Percentiles rank a stretch among this genome's conserved stretches.
Evolutionary conservation across 2,797 vertebrate species (phyloP).

Genomic region (Poecilia velifera): DNA sequence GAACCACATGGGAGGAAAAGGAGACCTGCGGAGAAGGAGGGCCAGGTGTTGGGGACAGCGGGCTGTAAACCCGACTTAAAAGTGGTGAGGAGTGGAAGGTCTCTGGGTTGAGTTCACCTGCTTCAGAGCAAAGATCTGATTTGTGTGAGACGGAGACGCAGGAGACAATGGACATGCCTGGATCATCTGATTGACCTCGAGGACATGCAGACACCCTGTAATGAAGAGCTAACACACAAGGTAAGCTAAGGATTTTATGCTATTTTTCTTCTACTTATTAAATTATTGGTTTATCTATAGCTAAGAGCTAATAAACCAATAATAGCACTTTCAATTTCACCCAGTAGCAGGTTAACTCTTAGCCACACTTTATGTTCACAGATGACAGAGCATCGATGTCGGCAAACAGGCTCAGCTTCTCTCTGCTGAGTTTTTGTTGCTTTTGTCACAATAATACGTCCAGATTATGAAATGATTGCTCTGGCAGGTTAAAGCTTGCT

Average conservation of each 20-base stretch:
- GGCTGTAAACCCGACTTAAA: not conserved
- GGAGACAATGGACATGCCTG: conserved; percentile 59
- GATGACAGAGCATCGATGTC: not conserved
- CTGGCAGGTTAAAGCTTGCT: not conserved
- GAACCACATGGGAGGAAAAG: conserved; percentile 2
- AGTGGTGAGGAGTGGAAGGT: conserved; percentile 5
- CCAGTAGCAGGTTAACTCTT: not conserved
- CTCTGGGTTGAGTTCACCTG: conserved; percentile 1
- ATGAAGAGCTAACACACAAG: conserved; percentile 75
- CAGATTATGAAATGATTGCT: not conserved
- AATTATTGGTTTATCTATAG: not conserved
- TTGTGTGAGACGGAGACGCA: conserved; percentile 8
- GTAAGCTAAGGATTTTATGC: conserved; percentile 20
- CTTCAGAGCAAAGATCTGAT: not conserved
- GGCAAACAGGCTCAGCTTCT: not conserved
- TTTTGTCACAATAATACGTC: not conserved
- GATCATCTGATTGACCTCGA: conserved; percentile 65
- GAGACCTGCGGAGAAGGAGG: not conserved
- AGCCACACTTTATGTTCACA: not conserved
- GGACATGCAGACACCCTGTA: conserved; percentile 60
- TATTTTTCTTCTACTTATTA: not conserved
- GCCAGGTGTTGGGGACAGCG: not conserved
- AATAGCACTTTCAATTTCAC: not conserved
- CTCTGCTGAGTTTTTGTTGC: not conserved
- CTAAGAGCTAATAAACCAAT: not conserved